Base-by-base conservation (phyloP, 2,888 invertebrate species). In the Calliscelio sp. region DNA sequence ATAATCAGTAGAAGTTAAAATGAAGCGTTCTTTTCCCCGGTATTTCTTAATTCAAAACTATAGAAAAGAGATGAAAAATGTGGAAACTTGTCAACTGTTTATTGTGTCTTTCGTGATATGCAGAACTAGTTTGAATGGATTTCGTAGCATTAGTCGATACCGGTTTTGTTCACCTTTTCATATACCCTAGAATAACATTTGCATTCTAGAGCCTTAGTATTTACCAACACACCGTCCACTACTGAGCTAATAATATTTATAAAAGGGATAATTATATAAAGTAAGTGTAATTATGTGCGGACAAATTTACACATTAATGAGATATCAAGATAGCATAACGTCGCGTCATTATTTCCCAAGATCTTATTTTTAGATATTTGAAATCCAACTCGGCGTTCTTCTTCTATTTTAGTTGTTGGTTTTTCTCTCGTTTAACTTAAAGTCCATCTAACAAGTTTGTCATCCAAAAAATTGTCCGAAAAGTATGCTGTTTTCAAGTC, bases 111-210 rank as follows among this genome's bases (percentile, higher is more conserved):
- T 77, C 20, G 24, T 44, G 71, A 63, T 24, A 77, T 55, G 80
- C 77, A 84, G 81, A 89, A 87, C 87, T 85, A 88, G 87, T 88
- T 87, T 87, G 85, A 88, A 88, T 83, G 85, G 87, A 89, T 89
- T 89, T 86, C 86, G 82, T 82, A 85, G 88, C 87, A 89, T 89
- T 90, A 88, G 86, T 85, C 87, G 88, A 90, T 91, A 90, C 89
- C 90, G 89, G 90, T 88, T 89, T 89, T 85, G 87, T 87, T 88
- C 87, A 86, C 86, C 86, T 85, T 87, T 87, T 86, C 81, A 85
- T n/a, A n/a, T 84, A 81, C 65, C 55, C 55, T 53, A 66, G 63
- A 79, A 78, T 66, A 82, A 79, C 61, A 75, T 81, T 73, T 75
- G 71, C 81, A 74, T 81, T 68, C 66, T 63, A 65, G 28, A 53